A percentile compares a stretch with the other conserved stretches of the same genome.
Conservation (phyloP, 92 coral and sea anemone genomes). For the Porites cylindrica region DNA sequence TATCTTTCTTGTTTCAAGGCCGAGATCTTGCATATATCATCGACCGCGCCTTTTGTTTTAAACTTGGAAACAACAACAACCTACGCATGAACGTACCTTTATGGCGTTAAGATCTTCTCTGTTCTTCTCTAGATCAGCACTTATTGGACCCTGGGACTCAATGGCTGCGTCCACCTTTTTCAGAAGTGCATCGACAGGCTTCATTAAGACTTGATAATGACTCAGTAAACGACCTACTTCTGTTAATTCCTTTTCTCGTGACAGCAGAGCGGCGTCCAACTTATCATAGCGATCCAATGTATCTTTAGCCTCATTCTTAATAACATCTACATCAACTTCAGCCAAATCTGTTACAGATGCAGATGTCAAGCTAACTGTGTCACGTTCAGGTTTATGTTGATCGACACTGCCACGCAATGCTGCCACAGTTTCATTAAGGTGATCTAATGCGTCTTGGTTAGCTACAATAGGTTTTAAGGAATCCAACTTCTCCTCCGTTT, state of each 20-base stretch:
- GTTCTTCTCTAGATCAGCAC: slow-evolving; percentile 89
- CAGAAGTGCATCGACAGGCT: slow-evolving; percentile 78
- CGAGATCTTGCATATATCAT: no score
- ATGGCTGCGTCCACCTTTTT: slow-evolving; percentile 73
- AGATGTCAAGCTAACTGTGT: slow-evolving; percentile 77
- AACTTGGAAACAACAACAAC: no score
- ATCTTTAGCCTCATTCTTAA: slow-evolving; percentile 78
- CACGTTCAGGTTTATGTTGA: slow-evolving; percentile 84
- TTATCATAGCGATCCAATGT: slow-evolving; percentile 85
- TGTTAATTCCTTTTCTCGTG: slow-evolving; percentile 66
- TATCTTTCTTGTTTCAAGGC: no score
- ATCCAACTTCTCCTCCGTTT: slow-evolving; percentile 82
- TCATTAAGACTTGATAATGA: slow-evolving; percentile 64
- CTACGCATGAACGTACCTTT: slow-evolving; percentile 63
- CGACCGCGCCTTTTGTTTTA: no score
- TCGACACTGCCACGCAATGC: slow-evolving; percentile 76
- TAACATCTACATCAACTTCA: slow-evolving; percentile 77
- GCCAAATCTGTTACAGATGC: slow-evolving; percentile 76
- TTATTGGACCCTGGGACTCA: slow-evolving; percentile 70
- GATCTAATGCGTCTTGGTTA: slow-evolving; percentile 61
- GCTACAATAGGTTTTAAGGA: slow-evolving; percentile 78
- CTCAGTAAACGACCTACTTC: slow-evolving; percentile 64
- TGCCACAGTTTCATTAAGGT: slow-evolving; percentile 39
- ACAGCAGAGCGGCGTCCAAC: slow-evolving; percentile 73
- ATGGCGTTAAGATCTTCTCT: slow-evolving; percentile 80